These are phyloP conservation scores for Brachypodius melanocephalos DNA, from an alignment of 2,113 vertebrate genomes.

Conservation along the genomic window DNA sequence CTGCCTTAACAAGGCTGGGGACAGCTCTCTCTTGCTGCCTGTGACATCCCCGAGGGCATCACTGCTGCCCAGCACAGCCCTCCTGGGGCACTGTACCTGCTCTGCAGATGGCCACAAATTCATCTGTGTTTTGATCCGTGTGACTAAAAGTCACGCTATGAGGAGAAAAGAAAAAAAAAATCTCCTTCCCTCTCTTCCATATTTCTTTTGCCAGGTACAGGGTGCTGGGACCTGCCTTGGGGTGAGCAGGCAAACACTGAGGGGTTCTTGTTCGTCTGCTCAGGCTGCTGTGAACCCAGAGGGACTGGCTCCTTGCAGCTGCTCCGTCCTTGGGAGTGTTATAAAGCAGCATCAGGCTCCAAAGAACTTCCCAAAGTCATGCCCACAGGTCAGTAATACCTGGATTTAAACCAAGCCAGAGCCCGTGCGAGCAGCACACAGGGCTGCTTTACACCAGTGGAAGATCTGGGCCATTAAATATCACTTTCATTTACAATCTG, in stretches of 20 bases:
- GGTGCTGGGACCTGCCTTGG: neutral
- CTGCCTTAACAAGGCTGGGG: neutral
- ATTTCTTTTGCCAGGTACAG: neutral
- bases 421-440: rapidly evolving
- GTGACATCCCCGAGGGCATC: neutral
- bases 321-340: neutral
- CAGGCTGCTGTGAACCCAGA: neutral
- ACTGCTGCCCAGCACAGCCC: neutral
- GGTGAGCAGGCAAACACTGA: rapidly evolving
- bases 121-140: neutral
- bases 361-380: neutral
- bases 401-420: neutral
- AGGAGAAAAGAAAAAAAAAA: neutral
- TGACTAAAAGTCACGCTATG: rapidly evolving
- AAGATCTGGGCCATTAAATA: neutral
- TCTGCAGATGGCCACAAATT: rapidly evolving
- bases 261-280: neutral
- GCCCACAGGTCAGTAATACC: neutral
- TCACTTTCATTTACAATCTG: slow-evolving; percentile 37
- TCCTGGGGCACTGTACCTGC: neutral
- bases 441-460: neutral
- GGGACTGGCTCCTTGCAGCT: neutral
- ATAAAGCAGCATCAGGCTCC: neutral
- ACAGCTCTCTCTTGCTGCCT: neutral
- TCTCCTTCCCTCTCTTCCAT: rapidly evolving